Evolutionary conservation across 2,797 vertebrate genomes (phyloP), one percentile per base, ranked within the genome.

Genomic region (Rhodeus uyekii): DNA sequence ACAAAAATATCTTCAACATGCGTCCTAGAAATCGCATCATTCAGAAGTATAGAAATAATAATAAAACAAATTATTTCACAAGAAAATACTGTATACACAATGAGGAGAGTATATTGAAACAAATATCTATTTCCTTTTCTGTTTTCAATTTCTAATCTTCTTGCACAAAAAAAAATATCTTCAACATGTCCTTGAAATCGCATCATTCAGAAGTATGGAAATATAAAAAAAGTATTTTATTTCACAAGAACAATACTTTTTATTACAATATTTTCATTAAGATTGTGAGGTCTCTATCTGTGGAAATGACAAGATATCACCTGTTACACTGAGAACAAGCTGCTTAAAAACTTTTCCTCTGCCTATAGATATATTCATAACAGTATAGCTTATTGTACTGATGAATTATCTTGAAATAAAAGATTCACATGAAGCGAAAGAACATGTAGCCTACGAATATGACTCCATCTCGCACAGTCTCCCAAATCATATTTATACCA

Each of bases 261-360:
- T n/a, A n/a, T n/a, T n/a, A n/a, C n/a, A n/a, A n/a, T n/a, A n/a
- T n/a, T n/a, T 61, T 46, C 3, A n/a, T 27, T 29, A 36, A 22
- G 10, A 34, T 36, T 32, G 12, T 22, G 29, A 19, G 16, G 38
- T 24, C 73, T 10, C 8, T 12, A 9, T 55, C 10, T 46, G 7
- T 22, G 1, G 13, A 73, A 64, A 64, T 29, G 4, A 1, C 12
- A 65, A 55, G 7, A 65, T 9, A 24, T 65, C 71, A 81, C 80
- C 60, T 67, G 80, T 75, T 81, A 81, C 71, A 42, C 71, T 39
- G 13, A 48, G 9, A 65, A 63, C 2, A 67, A 44, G 13, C 36
- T 10, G 19, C 7, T 50, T 29, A 22, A 19, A 60, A 63, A 61
- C 67, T 46, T 53, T 22, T 8, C 5, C 9, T 50, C 3, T 55